Conservation (phyloP, 2,888 invertebrate species). For the Eupithecia tripunctaria region DNA sequence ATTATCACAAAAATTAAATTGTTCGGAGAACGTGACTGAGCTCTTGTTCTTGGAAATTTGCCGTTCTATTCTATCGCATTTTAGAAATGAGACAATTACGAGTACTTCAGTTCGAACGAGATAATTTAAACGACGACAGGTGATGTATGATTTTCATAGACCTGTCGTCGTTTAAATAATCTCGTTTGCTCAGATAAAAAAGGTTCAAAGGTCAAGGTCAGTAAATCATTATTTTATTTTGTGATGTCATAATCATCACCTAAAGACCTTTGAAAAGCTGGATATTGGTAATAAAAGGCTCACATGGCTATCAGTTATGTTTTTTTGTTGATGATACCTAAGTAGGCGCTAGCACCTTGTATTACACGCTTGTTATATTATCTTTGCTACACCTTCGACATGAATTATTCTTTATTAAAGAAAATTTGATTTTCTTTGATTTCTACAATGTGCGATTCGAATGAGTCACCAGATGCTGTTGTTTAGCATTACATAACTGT, state of each 20-base stretch:
- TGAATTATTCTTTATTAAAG: no score
- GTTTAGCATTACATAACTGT: no score
- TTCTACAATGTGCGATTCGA: neutral
- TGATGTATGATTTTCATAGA: no score
- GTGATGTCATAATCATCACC: no score
- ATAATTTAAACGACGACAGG: neutral
- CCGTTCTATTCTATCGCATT: slow-evolving; percentile 7
- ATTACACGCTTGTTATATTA: neutral
- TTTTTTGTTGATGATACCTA: no score
- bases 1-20: slow-evolving; percentile 25
- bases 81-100: neutral
- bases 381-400: neutral
- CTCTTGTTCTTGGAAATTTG: neutral
- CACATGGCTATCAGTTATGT: neutral
- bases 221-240: no score
- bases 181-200: neutral
- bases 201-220: neutral
- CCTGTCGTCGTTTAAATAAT: no score
- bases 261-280: no score
- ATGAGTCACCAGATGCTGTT: no score
- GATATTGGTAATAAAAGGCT: neutral
- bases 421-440: neutral
- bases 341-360: neutral
- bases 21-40: slow-evolving; percentile 6
- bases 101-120: neutral